Conservation (phyloP, 2,888 invertebrate genomes). For the Nomada lathburiana region DNA sequence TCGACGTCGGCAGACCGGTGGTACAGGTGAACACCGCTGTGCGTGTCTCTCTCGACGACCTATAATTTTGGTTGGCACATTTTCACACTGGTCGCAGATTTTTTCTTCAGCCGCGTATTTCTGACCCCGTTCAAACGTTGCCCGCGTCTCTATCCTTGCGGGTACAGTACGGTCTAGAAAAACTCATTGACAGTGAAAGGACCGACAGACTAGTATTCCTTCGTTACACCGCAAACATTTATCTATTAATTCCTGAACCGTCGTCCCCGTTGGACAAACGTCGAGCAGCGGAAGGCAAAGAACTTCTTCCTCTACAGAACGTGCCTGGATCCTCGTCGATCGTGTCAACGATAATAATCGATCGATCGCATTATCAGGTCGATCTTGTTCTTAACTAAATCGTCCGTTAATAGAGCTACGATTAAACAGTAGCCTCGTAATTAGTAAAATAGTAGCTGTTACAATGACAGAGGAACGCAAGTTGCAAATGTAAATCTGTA, state of each 20-base stretch:
- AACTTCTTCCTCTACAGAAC: not conserved
- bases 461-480: too few relatives aligned
- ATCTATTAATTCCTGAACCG: slow-evolving; percentile 31
- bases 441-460: too few relatives aligned
- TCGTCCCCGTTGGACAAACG: not conserved
- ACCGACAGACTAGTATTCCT: slow-evolving; percentile 23
- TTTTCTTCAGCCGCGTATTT: slow-evolving; percentile 10
- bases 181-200: slow-evolving; percentile 51
- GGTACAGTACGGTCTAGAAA: slow-evolving; percentile 33
- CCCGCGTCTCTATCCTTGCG: not conserved
- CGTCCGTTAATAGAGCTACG: too few relatives aligned
- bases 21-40: not conserved
- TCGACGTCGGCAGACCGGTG: not conserved
- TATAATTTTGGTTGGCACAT: slow-evolving; percentile 18
- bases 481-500: not conserved
- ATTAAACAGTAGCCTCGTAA: too few relatives aligned
- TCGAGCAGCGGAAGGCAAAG: not conserved
- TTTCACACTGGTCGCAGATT: not conserved
- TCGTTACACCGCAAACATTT: slow-evolving; percentile 1
- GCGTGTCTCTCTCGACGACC: not conserved
- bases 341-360: too few relatives aligned
- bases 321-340: not conserved
- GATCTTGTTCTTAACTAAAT: too few relatives aligned
- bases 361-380: too few relatives aligned
- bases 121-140: not conserved